phyloP scores from a whole-genome alignment of 92 coral and sea anemone species.

The Palythoa caribaeorum region DNA sequence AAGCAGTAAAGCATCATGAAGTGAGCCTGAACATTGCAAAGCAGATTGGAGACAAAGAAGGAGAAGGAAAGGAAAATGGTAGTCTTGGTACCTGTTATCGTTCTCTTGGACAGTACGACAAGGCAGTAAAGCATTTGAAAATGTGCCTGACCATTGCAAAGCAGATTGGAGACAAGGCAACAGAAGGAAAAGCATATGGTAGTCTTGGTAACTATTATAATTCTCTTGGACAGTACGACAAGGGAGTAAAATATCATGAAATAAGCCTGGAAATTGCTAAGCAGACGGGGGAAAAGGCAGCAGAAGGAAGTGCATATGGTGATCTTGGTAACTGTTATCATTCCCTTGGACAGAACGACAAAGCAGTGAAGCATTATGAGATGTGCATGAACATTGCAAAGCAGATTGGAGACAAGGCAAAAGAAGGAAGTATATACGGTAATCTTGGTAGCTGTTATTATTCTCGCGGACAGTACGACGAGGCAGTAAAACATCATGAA shows the following conservation, averaged over 20 bases:
- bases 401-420: not conserved
- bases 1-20: not conserved
- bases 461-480: not conserved
- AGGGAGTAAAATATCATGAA: not conserved
- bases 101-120: conserved; percentile 3
- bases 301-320: not conserved
- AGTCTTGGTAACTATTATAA: not conserved
- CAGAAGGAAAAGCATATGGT: not conserved
- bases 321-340: not conserved
- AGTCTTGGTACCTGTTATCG: not conserved
- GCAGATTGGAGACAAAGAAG: not conserved
- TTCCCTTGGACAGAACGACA: not conserved
- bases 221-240: not conserved
- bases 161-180: not conserved
- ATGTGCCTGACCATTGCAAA: not conserved
- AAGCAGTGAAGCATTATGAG: not conserved
- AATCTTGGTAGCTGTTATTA: not conserved
- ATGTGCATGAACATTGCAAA: not conserved
- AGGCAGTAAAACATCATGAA: not conserved
- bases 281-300: not conserved
- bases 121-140: not conserved
- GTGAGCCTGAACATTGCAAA: not conserved
- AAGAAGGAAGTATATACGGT: not conserved
- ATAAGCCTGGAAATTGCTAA: not conserved
- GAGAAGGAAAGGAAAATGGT: not conserved